A percentile compares a stretch with the other conserved stretches of the same genome.
phyloP scores from a whole-genome alignment of 2,888 invertebrate genomes.

The Zeuzera pyrina region DNA sequence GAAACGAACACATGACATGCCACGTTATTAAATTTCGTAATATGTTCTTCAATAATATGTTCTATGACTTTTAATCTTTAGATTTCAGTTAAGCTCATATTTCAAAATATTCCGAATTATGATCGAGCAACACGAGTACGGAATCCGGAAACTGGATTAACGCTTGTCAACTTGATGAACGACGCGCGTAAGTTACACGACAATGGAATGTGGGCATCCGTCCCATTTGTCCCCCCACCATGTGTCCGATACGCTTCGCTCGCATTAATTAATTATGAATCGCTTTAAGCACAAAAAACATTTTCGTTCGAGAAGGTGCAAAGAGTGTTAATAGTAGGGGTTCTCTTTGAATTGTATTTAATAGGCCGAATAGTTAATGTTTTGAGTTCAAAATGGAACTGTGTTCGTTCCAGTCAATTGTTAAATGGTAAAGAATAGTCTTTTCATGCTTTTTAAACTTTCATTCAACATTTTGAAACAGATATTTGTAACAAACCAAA shows the following conservation, averaged over 20 bases:
- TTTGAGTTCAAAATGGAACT: slow-evolving; percentile 4
- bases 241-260: slow-evolving; percentile 45
- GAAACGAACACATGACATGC: no score
- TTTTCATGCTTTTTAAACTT: slow-evolving; percentile 1
- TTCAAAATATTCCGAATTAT: neutral
- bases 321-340: slow-evolving; percentile 10
- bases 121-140: slow-evolving; percentile 24
- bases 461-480: no score
- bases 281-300: slow-evolving; percentile 21
- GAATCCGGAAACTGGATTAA: slow-evolving; percentile 67
- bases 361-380: slow-evolving; percentile 6
- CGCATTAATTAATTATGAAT: slow-evolving; percentile 56
- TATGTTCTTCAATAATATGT: no score
- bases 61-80: no score
- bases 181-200: slow-evolving; percentile 68
- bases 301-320: neutral
- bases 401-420: slow-evolving; percentile 10
- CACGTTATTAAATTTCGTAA: no score
- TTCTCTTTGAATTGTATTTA: slow-evolving; percentile 9
- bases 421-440: no score
- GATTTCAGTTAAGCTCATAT: no score
- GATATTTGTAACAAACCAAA: no score
- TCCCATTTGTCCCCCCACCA: slow-evolving; percentile 44
- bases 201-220: slow-evolving; percentile 64
- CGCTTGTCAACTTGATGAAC: slow-evolving; percentile 71